A percentile compares a stretch with the other conserved stretches of the same genome.
phyloP scores from a whole-genome alignment of 1,140 invertebrate species.

The Calycopis cecrops region DNA sequence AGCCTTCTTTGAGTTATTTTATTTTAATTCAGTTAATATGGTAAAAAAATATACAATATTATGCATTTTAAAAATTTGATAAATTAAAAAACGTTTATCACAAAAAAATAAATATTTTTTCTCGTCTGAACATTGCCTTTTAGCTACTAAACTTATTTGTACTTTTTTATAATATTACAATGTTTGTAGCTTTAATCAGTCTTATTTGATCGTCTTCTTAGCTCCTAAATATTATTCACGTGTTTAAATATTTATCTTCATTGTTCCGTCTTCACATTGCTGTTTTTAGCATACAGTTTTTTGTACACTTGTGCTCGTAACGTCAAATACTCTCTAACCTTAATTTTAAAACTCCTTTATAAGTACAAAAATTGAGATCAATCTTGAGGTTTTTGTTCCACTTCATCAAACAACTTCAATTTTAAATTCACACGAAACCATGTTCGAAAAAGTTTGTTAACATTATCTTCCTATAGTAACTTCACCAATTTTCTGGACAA shows the following conservation, averaged over 20 bases:
- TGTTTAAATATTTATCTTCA: background rate
- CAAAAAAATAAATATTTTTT: no score
- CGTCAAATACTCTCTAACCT: background rate
- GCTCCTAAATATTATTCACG: background rate
- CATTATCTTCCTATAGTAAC: background rate
- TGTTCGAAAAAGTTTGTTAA: background rate
- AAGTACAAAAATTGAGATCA: constrained; percentile 16
- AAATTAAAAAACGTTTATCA: no score
- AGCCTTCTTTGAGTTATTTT: no score
- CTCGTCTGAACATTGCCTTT: no score
- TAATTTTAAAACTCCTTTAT: constrained; percentile 9
- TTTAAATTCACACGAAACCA: constrained; percentile 8
- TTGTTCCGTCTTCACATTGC: background rate
- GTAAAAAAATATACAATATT: no score
- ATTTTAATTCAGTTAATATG: no score
- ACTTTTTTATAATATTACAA: background rate
- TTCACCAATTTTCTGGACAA: constrained; percentile 57
- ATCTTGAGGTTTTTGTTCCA: constrained; percentile 17
- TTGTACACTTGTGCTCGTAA: background rate
- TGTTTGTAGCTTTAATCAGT: background rate
- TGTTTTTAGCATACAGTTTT: background rate
- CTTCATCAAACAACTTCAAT: constrained; percentile 15
- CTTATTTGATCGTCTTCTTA: background rate
- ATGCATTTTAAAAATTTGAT: no score
- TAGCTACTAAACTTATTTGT: background rate